A percentile compares a stretch with the other conserved stretches of the same genome.
Conservation (phyloP, 2,888 invertebrate species). For the Alsophila aescularia region DNA sequence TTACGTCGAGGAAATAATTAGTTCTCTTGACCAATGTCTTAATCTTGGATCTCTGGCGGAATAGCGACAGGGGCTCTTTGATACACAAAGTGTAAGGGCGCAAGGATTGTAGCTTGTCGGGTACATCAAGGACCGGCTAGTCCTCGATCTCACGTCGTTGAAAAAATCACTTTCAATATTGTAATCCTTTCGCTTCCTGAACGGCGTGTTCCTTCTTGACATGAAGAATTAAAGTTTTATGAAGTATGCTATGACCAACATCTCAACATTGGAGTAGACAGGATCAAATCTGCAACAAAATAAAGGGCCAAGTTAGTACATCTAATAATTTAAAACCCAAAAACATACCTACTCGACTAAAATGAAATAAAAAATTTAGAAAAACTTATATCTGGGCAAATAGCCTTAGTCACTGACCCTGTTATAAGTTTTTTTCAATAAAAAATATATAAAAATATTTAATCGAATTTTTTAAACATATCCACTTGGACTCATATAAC, state of each 20-base stretch:
- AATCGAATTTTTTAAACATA: no score
- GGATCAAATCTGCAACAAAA: slow-evolving; percentile 72
- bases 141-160: slow-evolving; percentile 78
- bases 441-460: no score
- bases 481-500: no score
- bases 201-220: slow-evolving; percentile 67
- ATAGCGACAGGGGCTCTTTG: slow-evolving; percentile 78
- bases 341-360: no score
- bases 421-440: no score
- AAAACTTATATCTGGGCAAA: no score
- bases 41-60: slow-evolving; percentile 86
- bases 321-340: no score
- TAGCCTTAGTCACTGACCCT: no score
- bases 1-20: slow-evolving; percentile 70
- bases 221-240: slow-evolving; percentile 78
- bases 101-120: slow-evolving; percentile 79
- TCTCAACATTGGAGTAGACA: slow-evolving; percentile 60
- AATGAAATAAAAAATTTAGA: no score
- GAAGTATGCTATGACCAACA: slow-evolving; percentile 61
- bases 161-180: slow-evolving; percentile 76
- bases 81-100: slow-evolving; percentile 77
- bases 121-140: slow-evolving; percentile 84
- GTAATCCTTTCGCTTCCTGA: slow-evolving; percentile 59
- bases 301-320: slow-evolving; percentile 23
- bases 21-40: slow-evolving; percentile 83